These are phyloP conservation scores for Gymnobelideus leadbeateri DNA, from an alignment of 2,113 vertebrate species.

Conservation along the genomic window DNA sequence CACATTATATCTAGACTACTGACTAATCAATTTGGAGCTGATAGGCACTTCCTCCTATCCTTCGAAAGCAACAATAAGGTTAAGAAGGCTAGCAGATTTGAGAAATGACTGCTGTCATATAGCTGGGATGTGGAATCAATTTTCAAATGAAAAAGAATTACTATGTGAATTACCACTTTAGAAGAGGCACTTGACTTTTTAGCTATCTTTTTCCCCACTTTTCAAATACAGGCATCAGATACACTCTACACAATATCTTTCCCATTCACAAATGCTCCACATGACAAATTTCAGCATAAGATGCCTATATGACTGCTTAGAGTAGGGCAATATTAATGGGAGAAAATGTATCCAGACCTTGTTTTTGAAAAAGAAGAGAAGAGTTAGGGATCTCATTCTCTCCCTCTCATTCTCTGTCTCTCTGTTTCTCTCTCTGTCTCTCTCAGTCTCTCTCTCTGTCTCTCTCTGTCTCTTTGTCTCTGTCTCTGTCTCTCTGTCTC, in stretches of 20 bases:
- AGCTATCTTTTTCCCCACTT: slow-evolving; percentile 56
- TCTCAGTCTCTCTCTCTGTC: not conserved
- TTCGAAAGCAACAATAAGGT: slow-evolving; percentile 70
- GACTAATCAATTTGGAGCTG: slow-evolving; percentile 70
- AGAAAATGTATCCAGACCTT: not conserved
- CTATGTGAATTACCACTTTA: slow-evolving; percentile 5
- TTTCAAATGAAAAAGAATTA: slow-evolving; percentile 75
- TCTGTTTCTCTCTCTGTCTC: not conserved
- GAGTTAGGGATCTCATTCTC: not conserved
- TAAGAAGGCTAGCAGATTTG: slow-evolving; percentile 41
- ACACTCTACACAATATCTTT: not conserved
- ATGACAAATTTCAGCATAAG: not conserved
- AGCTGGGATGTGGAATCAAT: slow-evolving; percentile 66
- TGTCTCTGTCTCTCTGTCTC: not conserved
- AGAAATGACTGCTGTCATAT: slow-evolving; percentile 68
- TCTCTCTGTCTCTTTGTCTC: not conserved
- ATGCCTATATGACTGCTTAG: slow-evolving; percentile 3
- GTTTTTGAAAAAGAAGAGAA: not conserved
- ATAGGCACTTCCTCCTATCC: slow-evolving; percentile 59
- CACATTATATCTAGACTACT: slow-evolving; percentile 56
- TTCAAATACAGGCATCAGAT: slow-evolving; percentile 43
- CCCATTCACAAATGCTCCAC: slow-evolving; percentile 18
- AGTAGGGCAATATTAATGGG: not conserved
- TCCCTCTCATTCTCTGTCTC: not conserved
- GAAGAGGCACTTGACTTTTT: not conserved